Evolutionary conservation across 2,113 vertebrate genomes (phyloP).

Genomic region (Psophia crepitans): DNA sequence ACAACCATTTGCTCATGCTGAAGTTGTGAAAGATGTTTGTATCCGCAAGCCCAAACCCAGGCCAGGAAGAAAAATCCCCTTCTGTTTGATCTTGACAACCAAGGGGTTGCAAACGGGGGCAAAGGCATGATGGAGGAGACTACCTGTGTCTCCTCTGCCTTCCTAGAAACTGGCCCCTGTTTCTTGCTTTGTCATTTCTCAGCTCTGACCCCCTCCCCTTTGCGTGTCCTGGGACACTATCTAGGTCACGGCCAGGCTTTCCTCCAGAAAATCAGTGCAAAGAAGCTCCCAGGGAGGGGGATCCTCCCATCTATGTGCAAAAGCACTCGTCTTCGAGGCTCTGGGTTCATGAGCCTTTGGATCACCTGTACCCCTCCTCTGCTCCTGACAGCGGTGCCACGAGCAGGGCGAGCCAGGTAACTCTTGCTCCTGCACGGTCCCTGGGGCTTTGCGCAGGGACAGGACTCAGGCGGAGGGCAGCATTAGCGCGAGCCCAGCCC

Average conservation of each 20-base stretch:
- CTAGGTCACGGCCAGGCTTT: background rate
- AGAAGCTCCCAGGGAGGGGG: background rate
- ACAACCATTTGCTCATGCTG: background rate
- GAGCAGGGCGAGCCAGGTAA: background rate
- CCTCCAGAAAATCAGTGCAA: background rate
- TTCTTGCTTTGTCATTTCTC: background rate
- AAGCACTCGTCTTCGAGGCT: background rate
- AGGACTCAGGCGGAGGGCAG: accelerated
- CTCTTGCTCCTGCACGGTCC: accelerated
- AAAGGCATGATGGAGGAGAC: background rate
- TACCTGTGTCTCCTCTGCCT: background rate
- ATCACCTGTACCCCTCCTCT: background rate
- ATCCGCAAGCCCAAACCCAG: background rate
- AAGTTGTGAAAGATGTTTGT: background rate
- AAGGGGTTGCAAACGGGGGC: background rate
- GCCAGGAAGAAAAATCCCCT: background rate
- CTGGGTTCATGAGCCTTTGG: background rate
- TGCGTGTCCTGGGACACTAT: background rate
- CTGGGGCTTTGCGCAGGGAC: background rate
- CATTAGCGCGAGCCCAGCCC: background rate
- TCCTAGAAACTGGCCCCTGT: background rate
- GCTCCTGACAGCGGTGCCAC: accelerated
- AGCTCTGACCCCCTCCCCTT: background rate
- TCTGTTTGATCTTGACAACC: background rate
- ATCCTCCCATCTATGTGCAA: background rate